Percentiles rank a stretch among this genome's conserved stretches.
Conservation (phyloP, 2,797 vertebrate species). For the Esox masquinongy region DNA sequence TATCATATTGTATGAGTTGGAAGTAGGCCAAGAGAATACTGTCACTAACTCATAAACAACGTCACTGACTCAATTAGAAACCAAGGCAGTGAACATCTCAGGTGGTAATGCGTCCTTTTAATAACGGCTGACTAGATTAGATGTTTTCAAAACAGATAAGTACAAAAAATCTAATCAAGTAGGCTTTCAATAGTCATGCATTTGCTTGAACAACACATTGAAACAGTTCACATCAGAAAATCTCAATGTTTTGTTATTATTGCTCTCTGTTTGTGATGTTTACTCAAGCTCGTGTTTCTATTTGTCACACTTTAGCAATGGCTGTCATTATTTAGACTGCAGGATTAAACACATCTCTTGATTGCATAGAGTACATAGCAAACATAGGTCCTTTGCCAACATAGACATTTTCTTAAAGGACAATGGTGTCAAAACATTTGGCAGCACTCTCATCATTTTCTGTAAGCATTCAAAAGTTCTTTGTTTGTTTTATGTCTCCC, state of each 20-base stretch:
- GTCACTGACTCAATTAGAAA: not conserved
- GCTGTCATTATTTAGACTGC: conserved; percentile 35
- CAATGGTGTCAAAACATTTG: conserved; percentile 35
- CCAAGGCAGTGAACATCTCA: not conserved
- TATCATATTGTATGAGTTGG: not conserved
- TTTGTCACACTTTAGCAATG: conserved; percentile 46
- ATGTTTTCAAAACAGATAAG: not conserved
- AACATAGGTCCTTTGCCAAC: conserved; percentile 57
- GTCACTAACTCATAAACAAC: not conserved
- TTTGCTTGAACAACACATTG: not conserved
- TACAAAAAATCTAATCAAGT: not conserved
- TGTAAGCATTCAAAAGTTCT: conserved; percentile 55
- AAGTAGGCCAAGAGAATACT: not conserved
- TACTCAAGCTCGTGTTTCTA: conserved; percentile 41
- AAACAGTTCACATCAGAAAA: conserved; percentile 3
- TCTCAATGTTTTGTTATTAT: conserved; percentile 27
- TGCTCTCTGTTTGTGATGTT: conserved; percentile 43
- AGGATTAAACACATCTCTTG: conserved; percentile 38
- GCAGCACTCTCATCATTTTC: conserved; percentile 42
- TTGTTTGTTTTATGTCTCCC: conserved; percentile 59
- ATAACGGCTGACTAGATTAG: not conserved
- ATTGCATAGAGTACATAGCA: conserved; percentile 15
- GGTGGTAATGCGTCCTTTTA: not conserved
- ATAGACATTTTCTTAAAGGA: conserved; percentile 50
- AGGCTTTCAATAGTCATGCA: not conserved